A percentile compares a stretch with the other conserved stretches of the same genome.
Evolutionary conservation across 2,113 vertebrate species (phyloP).

Genomic region (Vulpes lagopus): DNA sequence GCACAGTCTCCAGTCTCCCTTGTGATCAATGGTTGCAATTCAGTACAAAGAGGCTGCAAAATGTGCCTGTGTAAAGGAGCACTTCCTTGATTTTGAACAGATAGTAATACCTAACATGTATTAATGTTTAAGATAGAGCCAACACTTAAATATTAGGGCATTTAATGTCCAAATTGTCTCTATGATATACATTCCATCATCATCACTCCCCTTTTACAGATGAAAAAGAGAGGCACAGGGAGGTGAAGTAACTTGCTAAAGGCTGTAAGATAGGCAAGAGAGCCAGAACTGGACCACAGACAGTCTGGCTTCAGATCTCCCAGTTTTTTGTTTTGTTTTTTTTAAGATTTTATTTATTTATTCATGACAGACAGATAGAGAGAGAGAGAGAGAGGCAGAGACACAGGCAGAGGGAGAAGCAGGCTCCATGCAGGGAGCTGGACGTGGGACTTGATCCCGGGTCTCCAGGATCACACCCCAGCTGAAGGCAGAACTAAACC

Average conservation of each 20-base stretch:
- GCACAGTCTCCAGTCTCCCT: not conserved
- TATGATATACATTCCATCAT: not conserved
- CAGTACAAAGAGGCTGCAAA: not conserved
- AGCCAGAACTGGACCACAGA: not conserved
- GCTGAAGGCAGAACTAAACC: no score
- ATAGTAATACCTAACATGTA: not conserved
- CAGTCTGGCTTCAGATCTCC: not conserved
- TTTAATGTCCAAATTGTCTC: not conserved
- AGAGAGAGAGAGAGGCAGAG: no score
- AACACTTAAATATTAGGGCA: not conserved
- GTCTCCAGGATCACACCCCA: no score
- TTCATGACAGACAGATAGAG: no score
- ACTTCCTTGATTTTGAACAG: not conserved
- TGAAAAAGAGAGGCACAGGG: not conserved
- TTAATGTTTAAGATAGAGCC: not conserved
- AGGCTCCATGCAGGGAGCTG: no score
- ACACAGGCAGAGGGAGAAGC: no score
- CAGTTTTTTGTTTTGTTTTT: no score
- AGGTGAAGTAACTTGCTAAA: not conserved
- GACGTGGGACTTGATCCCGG: no score
- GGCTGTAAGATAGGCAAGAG: not conserved
- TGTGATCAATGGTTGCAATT: not conserved
- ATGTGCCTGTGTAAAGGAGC: not conserved
- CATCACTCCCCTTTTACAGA: not conserved
- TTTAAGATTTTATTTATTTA: no score